Evolutionary conservation across 92 coral and sea anemone genomes (phyloP).

Genomic region (Palythoa heliodiscus): DNA sequence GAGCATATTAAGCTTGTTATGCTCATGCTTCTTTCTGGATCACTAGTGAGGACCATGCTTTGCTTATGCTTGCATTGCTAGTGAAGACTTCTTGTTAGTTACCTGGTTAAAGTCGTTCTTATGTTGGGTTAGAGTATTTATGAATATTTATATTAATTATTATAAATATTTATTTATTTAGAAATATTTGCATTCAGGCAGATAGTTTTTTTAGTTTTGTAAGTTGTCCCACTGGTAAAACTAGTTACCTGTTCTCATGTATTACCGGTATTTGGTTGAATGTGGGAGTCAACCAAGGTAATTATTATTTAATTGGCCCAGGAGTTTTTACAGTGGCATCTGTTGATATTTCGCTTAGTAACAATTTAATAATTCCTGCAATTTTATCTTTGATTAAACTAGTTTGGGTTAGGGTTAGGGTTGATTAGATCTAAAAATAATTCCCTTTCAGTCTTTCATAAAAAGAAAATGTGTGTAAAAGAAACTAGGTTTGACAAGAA

Average conservation of each 20-base stretch:
- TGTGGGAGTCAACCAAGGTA: background rate
- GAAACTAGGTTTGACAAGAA: background rate
- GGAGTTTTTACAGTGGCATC: conserved; percentile 17
- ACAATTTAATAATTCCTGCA: background rate
- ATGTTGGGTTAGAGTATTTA: conserved; percentile 5
- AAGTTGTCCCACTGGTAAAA: conserved; percentile 21
- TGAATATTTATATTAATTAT: background rate
- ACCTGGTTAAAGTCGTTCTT: background rate
- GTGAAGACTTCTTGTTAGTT: background rate
- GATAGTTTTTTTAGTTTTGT: conserved; percentile 16
- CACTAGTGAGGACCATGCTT: conserved; percentile 22
- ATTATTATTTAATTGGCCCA: background rate
- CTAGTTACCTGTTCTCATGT: conserved; percentile 1
- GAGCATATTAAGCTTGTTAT: background rate
- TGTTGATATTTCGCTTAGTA: conserved; percentile 9
- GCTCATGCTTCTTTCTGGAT: conserved; percentile 16
- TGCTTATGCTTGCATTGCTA: background rate
- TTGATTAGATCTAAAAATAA: conserved; percentile 9
- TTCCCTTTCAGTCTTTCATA: background rate
- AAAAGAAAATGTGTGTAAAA: background rate
- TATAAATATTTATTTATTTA: too few species aligned
- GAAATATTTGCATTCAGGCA: conserved; percentile 37
- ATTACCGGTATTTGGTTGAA: background rate
- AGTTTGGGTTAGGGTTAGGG: conserved; percentile 1
- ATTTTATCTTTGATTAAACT: conserved; percentile 6